Evolutionary conservation across 2,113 vertebrate genomes (phyloP).

Genomic region (Ameiurus melas): DNA sequence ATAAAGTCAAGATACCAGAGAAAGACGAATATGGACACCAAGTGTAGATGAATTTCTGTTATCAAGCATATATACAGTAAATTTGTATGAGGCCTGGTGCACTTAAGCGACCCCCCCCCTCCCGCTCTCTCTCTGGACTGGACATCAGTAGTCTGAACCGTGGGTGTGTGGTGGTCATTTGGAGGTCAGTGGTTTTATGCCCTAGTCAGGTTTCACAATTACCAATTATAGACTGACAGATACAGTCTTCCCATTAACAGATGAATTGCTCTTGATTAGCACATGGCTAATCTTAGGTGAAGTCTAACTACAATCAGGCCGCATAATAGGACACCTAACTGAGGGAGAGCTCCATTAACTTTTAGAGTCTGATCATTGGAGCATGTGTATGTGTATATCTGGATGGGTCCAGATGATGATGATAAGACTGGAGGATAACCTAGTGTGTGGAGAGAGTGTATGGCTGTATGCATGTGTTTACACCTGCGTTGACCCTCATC

Average conservation of each 20-base stretch:
- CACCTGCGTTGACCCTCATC: conserved; percentile 23
- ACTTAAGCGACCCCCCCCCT: not conserved
- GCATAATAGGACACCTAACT: conserved; percentile 26
- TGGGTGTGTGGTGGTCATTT: conserved; percentile 6
- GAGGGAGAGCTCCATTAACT: conserved; percentile 21
- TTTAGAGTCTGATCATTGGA: conserved; percentile 14
- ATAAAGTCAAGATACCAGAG: not conserved
- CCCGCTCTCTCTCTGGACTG: not conserved
- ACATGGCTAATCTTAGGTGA: conserved; percentile 19
- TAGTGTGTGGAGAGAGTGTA: not conserved
- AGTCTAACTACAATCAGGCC: conserved; percentile 23
- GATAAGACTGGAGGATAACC: not conserved
- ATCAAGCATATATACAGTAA: not conserved
- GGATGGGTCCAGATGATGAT: not conserved
- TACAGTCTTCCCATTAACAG: conserved; percentile 31
- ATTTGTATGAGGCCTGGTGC: not conserved
- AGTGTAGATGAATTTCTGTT: not conserved
- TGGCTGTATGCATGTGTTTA: conserved; percentile 6
- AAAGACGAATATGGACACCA: not conserved
- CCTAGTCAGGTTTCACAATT: conserved; percentile 33
- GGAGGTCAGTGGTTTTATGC: conserved; percentile 35
- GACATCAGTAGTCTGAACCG: not conserved
- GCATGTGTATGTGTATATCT: not conserved
- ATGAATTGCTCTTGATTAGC: conserved; percentile 41
- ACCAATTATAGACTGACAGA: conserved; percentile 34